A percentile compares a stretch with the other conserved stretches of the same genome.
These are phyloP conservation scores for Pseudochaenichthys georgianus DNA, from an alignment of 2,797 vertebrate genomes.

Conservation along the genomic window DNA sequence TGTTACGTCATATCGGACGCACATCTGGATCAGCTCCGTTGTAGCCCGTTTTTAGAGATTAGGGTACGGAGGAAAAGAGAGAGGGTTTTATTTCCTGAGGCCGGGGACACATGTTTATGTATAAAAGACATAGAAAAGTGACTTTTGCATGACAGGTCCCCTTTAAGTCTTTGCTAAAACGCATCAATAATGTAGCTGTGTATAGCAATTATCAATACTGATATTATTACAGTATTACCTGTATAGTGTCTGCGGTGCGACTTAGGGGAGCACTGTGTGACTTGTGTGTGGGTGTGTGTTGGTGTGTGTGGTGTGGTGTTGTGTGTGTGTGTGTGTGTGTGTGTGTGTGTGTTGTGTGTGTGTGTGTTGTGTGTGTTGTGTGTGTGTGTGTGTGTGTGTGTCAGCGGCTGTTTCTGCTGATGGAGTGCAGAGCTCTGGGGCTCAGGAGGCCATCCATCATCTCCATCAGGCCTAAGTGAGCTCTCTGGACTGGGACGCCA, in stretches of 20 bases:
- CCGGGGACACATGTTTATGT: too few relatives aligned
- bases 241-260: not conserved
- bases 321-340: too few relatives aligned
- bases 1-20: too few relatives aligned
- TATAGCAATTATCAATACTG: not conserved
- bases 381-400: constrained; percentile 57
- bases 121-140: too few relatives aligned
- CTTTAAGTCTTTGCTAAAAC: not conserved
- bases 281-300: constrained; percentile 3
- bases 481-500: constrained; percentile 62
- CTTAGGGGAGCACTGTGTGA: constrained; percentile 13
- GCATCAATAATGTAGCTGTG: not conserved
- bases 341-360: too few relatives aligned
- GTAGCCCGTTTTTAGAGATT: too few relatives aligned
- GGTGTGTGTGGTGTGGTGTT: constrained; percentile 13
- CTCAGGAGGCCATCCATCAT: constrained; percentile 97
- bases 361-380: too few relatives aligned
- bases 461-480: constrained; percentile 97
- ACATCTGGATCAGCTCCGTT: too few relatives aligned
- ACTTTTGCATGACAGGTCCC: too few relatives aligned
- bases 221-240: not conserved
- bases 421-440: constrained; percentile 91
- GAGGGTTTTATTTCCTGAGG: too few relatives aligned
- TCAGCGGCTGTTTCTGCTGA: constrained; percentile 90
- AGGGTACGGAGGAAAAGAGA: too few relatives aligned